Base-by-base conservation (phyloP, 92 coral and sea anemone species). In the Epizoanthus fatuus region DNA sequence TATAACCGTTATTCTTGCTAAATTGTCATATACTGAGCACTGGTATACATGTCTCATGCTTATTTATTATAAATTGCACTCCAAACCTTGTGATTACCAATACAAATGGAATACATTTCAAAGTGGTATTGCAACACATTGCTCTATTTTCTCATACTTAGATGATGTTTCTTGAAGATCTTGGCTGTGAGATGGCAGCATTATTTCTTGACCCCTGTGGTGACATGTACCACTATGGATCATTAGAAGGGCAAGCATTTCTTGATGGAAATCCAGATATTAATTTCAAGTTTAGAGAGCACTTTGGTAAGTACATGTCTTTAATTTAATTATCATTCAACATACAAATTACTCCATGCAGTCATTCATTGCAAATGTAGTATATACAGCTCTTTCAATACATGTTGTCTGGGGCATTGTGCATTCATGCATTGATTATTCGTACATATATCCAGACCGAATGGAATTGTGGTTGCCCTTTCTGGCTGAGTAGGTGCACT, bases 111-210 rank as follows among this genome's bases (percentile, higher is more conserved):
- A 22, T 22, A 22, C 25, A 22, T 22, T 22, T 22, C 25, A 22
- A 22, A 22, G 25, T 22, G 25, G 17, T 56, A 7, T 17, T 56
- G 62, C 3, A 56, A 14, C 20, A 7, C 8, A 14, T 14, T 56
- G 8, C 10, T 14, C 10, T 13, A 17, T 56, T 54, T 54, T 7
- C 15, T 11, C 62, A 56, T 14, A 22, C 16, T 22, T 8, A 71
- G 75, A 71, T 71, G 58, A 71, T 51, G 75, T 71, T 71, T 71
- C 13, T 47, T 10, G 75, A 71, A 51, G 75, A 47, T 44, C 13
- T 71, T 4, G 75, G 75, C 5, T 47, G 75, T 19, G 75, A 71
- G 29, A 71, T 51, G 16, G 22, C 75, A 20, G 25, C 38, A 10
- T 7, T 71, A 15, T 71, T 71, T 22, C 75, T 71, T n/a, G 56